Conservation (phyloP, 2,797 vertebrate species). For the Anguilla anguilla region DNA sequence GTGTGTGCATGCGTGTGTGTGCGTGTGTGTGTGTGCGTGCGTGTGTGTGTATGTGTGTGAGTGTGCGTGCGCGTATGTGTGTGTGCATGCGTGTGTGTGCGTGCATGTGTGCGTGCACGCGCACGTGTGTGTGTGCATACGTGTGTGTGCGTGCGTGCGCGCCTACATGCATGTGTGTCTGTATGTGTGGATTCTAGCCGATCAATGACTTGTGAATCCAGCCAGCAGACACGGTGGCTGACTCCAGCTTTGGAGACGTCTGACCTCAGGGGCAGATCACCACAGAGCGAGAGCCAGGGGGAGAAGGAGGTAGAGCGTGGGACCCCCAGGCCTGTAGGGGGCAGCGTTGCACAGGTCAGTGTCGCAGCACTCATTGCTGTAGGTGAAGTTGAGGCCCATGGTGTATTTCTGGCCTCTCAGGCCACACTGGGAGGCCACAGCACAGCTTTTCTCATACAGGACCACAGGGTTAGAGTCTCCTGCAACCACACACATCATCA, state of each 20-base stretch:
- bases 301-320: constrained; percentile 52
- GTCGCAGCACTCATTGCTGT: constrained; percentile 74
- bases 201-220: background rate
- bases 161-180: background rate
- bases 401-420: constrained; percentile 64
- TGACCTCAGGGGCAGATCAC: constrained; percentile 39
- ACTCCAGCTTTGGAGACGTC: background rate
- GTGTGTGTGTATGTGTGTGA: background rate
- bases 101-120: background rate
- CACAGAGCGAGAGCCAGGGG: constrained; percentile 46
- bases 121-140: background rate
- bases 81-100: background rate
- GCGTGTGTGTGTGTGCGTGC: no score
- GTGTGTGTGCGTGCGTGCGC: no score
- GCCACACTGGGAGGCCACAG: constrained; percentile 65
- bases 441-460: constrained; percentile 77
- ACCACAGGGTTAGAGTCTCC: constrained; percentile 61
- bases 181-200: background rate
- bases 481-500: constrained; percentile 39
- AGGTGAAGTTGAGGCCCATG: constrained; percentile 72
- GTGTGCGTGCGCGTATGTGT: no score
- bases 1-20: no score
- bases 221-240: background rate
- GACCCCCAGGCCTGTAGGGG: constrained; percentile 43
- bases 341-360: constrained; percentile 75